Conservation (phyloP, 1,140 invertebrate genomes). For the Pseudobourletiella spinata region DNA sequence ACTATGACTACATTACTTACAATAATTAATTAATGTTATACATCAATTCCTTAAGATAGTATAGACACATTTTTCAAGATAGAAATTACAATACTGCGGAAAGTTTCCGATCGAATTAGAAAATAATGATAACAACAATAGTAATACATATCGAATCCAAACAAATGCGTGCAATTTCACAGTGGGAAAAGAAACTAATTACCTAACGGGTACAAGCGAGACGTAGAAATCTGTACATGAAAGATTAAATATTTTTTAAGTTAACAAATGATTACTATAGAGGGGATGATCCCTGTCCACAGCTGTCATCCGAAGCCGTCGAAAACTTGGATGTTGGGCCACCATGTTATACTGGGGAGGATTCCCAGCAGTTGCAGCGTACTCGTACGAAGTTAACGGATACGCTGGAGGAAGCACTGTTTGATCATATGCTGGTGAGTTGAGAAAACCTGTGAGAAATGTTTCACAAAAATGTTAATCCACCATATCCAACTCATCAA, state of each 20-base stretch:
- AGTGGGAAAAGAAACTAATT: not conserved
- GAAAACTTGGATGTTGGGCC: conserved; percentile 32
- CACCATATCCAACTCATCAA: too few relatives aligned
- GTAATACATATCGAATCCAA: not conserved
- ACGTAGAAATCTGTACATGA: not conserved
- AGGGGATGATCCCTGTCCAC: conserved; percentile 34
- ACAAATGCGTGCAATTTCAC: not conserved
- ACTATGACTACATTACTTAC: not conserved
- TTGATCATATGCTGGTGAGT: conserved; percentile 35
- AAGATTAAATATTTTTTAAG: conserved; percentile 10
- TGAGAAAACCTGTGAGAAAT: conserved; percentile 32
- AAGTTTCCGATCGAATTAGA: not conserved
- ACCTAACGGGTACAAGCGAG: not conserved
- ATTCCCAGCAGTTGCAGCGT: conserved; percentile 8
- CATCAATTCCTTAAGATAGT: not conserved
- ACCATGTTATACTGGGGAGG: conserved; percentile 16
- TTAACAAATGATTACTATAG: conserved; percentile 36
- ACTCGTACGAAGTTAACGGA: conserved; percentile 31
- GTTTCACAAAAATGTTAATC: conserved; percentile 9
- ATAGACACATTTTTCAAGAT: not conserved
- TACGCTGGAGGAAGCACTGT: conserved; percentile 28
- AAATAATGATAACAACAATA: not conserved
- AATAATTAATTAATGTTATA: not conserved
- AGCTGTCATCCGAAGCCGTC: conserved; percentile 30
- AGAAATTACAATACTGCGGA: not conserved